Base-by-base conservation (phyloP, 2,113 vertebrate species). In the Craseonycteris thonglongyai region DNA sequence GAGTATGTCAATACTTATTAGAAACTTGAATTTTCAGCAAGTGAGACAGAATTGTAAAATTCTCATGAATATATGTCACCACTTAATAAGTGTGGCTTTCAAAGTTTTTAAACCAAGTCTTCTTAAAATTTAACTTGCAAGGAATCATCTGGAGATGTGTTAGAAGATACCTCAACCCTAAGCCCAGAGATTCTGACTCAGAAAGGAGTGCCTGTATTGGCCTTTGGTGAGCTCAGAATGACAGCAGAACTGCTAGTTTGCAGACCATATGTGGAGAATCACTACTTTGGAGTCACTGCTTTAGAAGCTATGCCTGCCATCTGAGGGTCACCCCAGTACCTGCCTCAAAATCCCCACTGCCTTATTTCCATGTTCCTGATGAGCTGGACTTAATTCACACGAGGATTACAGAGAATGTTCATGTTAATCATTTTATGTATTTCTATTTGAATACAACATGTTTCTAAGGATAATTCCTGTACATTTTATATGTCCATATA, bases 311-410 rank as follows among this genome's bases (percentile, higher is more conserved):
- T 68, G 24, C 6, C 0, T 49, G 2, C 14, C 16, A 15, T 14
- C 21, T 49, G 58, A 69, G 18, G 28, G 33, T 49, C 26, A 35
- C 3, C n/a, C 22, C 33, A 6, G 12, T 6, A 19, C 28, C 0
- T 4, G 7, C 45, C 28, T 42, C 21, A 16, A 28, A 4, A 14
- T 5, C 16, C 16, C 4, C 5, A 5, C 1, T 1, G 1, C 22
- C 79, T 30, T 19, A 5, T 26, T n/a, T 35, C 16, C 33, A 3
- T 42, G 6, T 0, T 12, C 12, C 9, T 4, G 2, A 12, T 9
- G 1, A 11, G 6, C 24, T 47, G 45, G 2, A 47, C 7, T 78
- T 65, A 45, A 61, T 58, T 87, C 40, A 78, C 1, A 8, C 61
- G 14, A 33, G 26, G 7, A 33, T 24, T 45, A 72, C 18, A n/a